Evolutionary conservation across 2,113 vertebrate genomes (phyloP), one percentile per base, ranked within the genome.

Genomic region (Seriola dumerili): DNA sequence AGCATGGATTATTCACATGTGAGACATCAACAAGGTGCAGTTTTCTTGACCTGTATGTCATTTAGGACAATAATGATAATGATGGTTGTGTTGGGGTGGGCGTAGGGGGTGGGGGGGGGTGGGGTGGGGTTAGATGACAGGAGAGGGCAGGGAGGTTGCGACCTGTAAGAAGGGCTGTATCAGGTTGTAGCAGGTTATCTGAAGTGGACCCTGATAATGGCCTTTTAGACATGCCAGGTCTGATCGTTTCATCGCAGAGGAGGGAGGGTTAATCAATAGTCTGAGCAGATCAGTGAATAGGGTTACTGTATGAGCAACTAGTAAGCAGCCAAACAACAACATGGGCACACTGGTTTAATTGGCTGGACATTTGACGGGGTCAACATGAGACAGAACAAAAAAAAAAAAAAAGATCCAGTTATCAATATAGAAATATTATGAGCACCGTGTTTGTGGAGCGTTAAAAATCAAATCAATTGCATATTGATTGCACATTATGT

Each of bases 181-280:
- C 87, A 90, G 93, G 94, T 94, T 92, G 90, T 91, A 86, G 87
- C 90, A 90, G 93, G 94, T 95, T 94, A 95, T 95, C 94, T 93
- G 91, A 92, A 94, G 93, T 94, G 92, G 86, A 91, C 57, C 76
- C 88, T 94, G 94, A 94, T 95, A 95, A 96, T 95, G 92, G 95
- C 92, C 94, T 95, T 94, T 95, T 87, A 95, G 94, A 93, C 93
- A 88, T 93, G 92, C 90, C 91, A 90, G 80, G 86, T 94, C 94
- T 95, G 93, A 94, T 94, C 90, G 85, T 91, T 91, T 92, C 88
- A 77, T 77, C 63, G 11, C 70, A 73, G 88, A 88, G 88, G 71
- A 87, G 88, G 84, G 70, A 88, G 91, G 83, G 91, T 74, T 91
- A 91, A 96, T 96, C 95, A 95, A 95, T 95, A 94, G 78, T 32